These are phyloP conservation scores for Kryphioiulus occultus DNA, from an alignment of 2,888 invertebrate genomes.

Conservation along the genomic window DNA sequence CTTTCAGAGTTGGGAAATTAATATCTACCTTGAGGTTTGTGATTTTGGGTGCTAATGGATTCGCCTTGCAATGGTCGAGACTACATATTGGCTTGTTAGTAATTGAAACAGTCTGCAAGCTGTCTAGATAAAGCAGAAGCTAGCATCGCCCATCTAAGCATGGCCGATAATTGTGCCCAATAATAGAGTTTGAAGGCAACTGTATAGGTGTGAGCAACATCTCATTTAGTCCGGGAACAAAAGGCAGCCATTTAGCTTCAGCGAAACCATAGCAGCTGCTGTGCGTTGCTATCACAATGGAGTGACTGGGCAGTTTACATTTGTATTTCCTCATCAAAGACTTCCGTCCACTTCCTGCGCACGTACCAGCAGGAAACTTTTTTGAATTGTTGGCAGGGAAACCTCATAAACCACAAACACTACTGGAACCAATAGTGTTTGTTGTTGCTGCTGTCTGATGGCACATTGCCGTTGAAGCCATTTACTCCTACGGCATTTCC, in stretches of 20 bases:
- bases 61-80: neutral
- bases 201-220: neutral
- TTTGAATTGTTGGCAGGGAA: conserved; percentile 29
- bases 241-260: neutral
- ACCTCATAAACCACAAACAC: conserved; percentile 39
- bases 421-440: conserved; percentile 17
- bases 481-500: neutral
- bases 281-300: neutral
- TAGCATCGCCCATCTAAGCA: neutral
- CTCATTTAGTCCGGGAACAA: neutral
- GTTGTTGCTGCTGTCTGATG: neutral
- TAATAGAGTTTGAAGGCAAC: neutral
- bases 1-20: too few relatives aligned
- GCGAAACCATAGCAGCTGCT: neutral
- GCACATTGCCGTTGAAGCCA: neutral
- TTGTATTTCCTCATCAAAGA: conserved; percentile 36
- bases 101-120: neutral
- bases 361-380: conserved; percentile 37
- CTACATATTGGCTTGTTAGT: neutral
- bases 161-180: neutral
- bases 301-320: conserved; percentile 28
- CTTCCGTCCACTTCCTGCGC: conserved; percentile 27
- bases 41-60: neutral
- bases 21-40: neutral
- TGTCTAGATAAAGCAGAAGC: neutral